Evolutionary conservation across 2,797 vertebrate genomes (phyloP), one percentile per base, ranked within the genome.

Genomic region (Glyptemys insculpta): DNA sequence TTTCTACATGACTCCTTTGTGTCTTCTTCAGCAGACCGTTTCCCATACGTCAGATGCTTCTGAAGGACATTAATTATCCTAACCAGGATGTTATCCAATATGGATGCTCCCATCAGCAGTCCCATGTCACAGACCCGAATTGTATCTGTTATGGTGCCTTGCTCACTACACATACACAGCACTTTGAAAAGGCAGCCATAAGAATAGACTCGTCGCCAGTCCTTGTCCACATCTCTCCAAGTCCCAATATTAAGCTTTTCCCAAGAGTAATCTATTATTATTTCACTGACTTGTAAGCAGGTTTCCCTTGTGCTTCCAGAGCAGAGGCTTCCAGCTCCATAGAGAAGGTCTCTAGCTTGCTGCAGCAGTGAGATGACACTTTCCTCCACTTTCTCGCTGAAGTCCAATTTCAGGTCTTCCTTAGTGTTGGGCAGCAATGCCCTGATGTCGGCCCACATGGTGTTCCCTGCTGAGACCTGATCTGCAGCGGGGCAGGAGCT

Each of bases 171-270:
- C 85, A 99, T 96, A 25, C 98, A 98, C 3, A 98, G 96, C 54
- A 97, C 98, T 94, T 99, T 99, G 92, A 99, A 99, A 10, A 99
- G 98, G 96, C 99, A 99, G 93, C 99, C 98, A 2, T 99, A 98
- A 2, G 99, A 95, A 37, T 99, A 99, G 6, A 99, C 98, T 1
- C 98, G 98, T 25, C 99, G 98, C 99, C 99, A 99, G 59, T 98
- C 99, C 94, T 99, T 99, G 97, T 98, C 97, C 89, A 99, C 98
- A 0, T 99, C 98, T 18, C 95, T 97, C 99, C 99, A 99, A 0
- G 98, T 98, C 3, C 99, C 99, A 0, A 76, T 98, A 98, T 99
- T 99, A 88, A 99, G 99, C 79, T 97, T 98, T 97, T 99, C 99
- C 99, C 99, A 99, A 2, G 99, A 97, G 57, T 98, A 98, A 93